Conservation (phyloP, 2,888 invertebrate species). For the Odontothrips loti region DNA sequence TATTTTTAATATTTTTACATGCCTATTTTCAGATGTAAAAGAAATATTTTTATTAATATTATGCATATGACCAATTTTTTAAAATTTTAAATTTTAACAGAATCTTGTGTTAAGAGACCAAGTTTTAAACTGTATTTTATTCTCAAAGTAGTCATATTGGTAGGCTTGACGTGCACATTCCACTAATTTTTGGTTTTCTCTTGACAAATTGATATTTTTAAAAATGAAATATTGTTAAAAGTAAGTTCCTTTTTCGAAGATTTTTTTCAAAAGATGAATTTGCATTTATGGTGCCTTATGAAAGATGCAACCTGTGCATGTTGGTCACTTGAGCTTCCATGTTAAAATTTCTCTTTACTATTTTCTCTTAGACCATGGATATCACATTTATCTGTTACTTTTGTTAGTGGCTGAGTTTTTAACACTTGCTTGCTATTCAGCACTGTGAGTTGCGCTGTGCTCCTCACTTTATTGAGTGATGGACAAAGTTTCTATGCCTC, state of each 20-base stretch:
- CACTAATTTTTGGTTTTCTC: not conserved
- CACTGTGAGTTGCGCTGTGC: not conserved
- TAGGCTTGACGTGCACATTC: not conserved
- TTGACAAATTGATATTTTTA: not conserved
- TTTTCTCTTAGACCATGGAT: not conserved
- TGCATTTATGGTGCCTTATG: not conserved
- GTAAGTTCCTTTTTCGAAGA: not conserved
- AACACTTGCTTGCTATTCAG: not conserved
- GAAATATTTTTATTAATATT: constrained; percentile 4
- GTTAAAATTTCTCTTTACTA: not conserved
- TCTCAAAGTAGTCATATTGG: not conserved
- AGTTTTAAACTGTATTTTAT: not conserved
- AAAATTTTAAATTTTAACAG: not conserved
- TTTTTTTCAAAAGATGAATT: not conserved
- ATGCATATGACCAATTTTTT: not conserved
- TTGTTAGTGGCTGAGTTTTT: not conserved
- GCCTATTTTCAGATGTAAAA: not conserved
- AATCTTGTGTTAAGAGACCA: no score
- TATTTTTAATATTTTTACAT: constrained; percentile 22
- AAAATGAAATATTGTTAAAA: not conserved
- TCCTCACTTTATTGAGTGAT: no score
- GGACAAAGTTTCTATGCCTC: no score
- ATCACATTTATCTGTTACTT: not conserved
- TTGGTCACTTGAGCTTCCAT: not conserved
- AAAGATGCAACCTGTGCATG: not conserved